Percentiles rank a stretch among this genome's conserved stretches.
Conservation (phyloP, 2,797 vertebrate genomes). For the Gambelia wislizenii region DNA sequence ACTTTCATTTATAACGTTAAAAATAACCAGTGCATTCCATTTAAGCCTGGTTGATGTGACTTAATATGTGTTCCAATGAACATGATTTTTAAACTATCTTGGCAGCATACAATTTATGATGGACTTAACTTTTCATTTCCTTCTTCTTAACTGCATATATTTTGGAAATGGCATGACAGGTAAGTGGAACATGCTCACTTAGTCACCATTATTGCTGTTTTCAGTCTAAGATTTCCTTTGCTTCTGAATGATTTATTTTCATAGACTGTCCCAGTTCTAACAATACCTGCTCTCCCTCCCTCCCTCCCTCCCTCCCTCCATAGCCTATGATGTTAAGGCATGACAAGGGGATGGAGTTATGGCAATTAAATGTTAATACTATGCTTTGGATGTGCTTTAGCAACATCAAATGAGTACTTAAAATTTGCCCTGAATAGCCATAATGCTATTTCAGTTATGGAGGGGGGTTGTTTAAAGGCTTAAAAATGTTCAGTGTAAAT, state of each 20-base stretch:
- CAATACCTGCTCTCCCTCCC: not conserved
- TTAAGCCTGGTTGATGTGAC: not conserved
- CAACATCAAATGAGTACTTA: slow-evolving; percentile 11
- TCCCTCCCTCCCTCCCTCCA: not conserved
- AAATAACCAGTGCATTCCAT: not conserved
- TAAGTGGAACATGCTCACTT: slow-evolving; percentile 2
- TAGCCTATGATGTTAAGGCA: not conserved
- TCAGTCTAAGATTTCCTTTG: slow-evolving; percentile 16
- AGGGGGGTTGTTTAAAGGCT: not conserved
- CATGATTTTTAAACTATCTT: not conserved
- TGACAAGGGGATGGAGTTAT: slow-evolving; percentile 13
- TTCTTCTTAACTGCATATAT: slow-evolving; percentile 6
- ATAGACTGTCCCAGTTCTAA: slow-evolving; percentile 1
- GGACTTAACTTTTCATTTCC: not conserved
- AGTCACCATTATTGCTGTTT: slow-evolving; percentile 33
- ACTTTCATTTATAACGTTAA: slow-evolving; percentile 5
- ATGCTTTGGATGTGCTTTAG: not conserved
- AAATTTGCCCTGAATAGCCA: not conserved
- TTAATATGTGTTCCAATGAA: not conserved
- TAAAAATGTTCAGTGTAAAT: slow-evolving; percentile 7
- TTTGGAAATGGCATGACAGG: slow-evolving; percentile 6
- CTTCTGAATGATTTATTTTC: slow-evolving; percentile 38
- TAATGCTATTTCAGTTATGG: slow-evolving; percentile 1
- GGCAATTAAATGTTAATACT: slow-evolving; percentile 38
- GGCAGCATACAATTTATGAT: not conserved